Conservation (phyloP, 2,113 vertebrate species). For the Pteronura brasiliensis region DNA sequence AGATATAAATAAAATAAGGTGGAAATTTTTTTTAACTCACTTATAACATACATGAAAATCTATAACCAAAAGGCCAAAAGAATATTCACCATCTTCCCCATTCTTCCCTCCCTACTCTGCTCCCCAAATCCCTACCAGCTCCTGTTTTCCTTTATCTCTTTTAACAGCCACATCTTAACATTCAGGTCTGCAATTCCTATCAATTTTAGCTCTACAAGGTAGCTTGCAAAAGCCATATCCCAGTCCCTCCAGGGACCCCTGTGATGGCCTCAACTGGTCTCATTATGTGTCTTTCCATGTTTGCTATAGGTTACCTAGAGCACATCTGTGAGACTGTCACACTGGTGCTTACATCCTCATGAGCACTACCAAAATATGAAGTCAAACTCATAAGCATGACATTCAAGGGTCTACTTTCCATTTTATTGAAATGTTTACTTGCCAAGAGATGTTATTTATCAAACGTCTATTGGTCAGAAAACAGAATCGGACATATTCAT, state of each 20-base stretch:
- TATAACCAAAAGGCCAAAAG: neutral
- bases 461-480: conserved; percentile 7
- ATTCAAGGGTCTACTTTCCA: conserved; percentile 26
- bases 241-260: neutral
- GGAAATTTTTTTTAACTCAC: neutral
- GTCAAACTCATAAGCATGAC: neutral
- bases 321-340: neutral
- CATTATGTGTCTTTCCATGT: neutral
- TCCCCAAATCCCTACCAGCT: neutral
- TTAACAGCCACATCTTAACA: neutral
- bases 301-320: neutral
- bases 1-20: conserved; percentile 8
- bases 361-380: neutral
- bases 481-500: neutral
- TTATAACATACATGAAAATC: conserved; percentile 6
- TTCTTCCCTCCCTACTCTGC: neutral
- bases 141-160: neutral
- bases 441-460: neutral
- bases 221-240: neutral
- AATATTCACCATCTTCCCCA: neutral
- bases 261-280: neutral
- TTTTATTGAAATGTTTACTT: conserved; percentile 13
- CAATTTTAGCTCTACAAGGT: neutral
- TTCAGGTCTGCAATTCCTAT: neutral
- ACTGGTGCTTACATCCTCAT: neutral